Evolutionary conservation across 2,888 invertebrate genomes (phyloP), one percentile per base, ranked within the genome.

Genomic region (Alcis repandata): DNA sequence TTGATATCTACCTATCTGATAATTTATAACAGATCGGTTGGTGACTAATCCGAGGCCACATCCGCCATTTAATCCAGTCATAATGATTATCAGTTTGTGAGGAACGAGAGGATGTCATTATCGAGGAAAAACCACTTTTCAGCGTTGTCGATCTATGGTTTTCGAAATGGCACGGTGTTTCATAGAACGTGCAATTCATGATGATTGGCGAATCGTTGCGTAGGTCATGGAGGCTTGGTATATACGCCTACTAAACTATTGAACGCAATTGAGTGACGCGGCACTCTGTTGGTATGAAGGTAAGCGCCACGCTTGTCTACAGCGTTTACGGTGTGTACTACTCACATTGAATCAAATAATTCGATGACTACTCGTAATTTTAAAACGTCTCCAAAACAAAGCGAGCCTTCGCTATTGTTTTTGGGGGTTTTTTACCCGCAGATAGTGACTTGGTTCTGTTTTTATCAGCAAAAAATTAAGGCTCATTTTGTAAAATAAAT

Each of bases 11-110:
- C 22, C 45, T 38, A 59, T 15, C 45, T 43, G 48, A 62, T 46
- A 43, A 57, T 52, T 57, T 58, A 38, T 58, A 57, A 63, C 45
- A 45, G 52, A 45, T 45, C 36, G 45, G 17, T 32, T 11, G 40
- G 33, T 56, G 57, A 45, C 52, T 36, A 46, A 59, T 17, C 49
- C 32, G 20, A 17, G 15, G 9, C 56, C 43, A 20, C 20, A 59
- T 45, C 33, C 38, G 32, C 41, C n/a, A 48, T 10, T 17, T 19
- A 32, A 27, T 48, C 41, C 7, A 46, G 11, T 45, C 40, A 48
- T 46, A n/a, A 11, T 48, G 54, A 54, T 19, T 38, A 13, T 8
- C 36, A 13, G 8, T 19, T 51, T 48, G 9, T 27, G 15, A 17
- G 20, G 20, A 45, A 15, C 6, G 27, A 6, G 27, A 6, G 6